Evolutionary conservation across 2,888 invertebrate genomes (phyloP), one percentile per base, ranked within the genome.

Genomic region (Tribolium freemani): DNA sequence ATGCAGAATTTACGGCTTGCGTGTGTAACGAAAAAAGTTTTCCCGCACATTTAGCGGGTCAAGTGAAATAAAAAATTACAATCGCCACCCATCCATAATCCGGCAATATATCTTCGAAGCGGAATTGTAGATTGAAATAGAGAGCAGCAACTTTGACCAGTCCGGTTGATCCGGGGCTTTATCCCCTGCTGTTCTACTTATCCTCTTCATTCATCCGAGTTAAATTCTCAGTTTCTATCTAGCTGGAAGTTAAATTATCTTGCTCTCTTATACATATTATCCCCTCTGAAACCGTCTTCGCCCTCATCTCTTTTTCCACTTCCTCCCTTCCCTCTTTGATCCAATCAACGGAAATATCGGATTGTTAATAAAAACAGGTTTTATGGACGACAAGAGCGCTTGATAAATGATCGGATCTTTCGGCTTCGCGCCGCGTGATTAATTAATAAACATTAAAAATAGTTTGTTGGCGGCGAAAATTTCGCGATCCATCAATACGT

Each of bases 361-460:
- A 77, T 78, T 80, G 79, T 79, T 81, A 80, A 80, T 80, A 80
- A 81, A 82, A 82, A 79, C 80, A 78, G 81, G 80, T 80, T 82
- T 80, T 79, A 81, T 81, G 79, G 72, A 79, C 66, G 61, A 57
- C 53, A 26, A 48, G 69, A 50, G 77, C 78, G 78, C 72, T 80
- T 83, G 83, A 83, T 83, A 81, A 83, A 83, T 82, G 82, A 83
- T 82, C 81, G 77, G 80, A 81, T 81, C 80, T 78, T 82, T 81
- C 80, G 78, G 75, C 78, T 75, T 73, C 71, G 73, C 72, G 74
- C 74, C 74, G 78, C 77, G 78, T 81, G 82, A 83, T 83, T 83
- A 82, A 83, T 83, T 83, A 82, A 81, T 81, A 79, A 81, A 80
- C 81, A 82, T 80, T 81, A 80, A 81, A 81, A 83, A 82, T 82